phyloP scores from a whole-genome alignment of 2,888 invertebrate genomes.

The Gasteruption jaculator region DNA sequence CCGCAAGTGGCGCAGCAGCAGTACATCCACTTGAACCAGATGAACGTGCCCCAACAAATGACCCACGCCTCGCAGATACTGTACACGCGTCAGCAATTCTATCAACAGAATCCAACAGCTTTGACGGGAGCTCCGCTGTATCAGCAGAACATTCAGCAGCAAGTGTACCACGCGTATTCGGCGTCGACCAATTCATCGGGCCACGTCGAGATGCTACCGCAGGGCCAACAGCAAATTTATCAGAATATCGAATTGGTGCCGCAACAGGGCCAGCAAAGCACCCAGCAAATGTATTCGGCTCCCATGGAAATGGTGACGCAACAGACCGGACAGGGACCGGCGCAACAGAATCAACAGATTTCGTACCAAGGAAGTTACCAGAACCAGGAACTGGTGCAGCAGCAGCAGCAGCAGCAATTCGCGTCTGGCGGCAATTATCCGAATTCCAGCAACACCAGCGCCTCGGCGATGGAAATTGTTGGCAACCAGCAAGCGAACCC shows the following conservation, averaged over 20 bases:
- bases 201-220: slow-evolving; percentile 38
- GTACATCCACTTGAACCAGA: slow-evolving; percentile 55
- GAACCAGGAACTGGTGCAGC: no score
- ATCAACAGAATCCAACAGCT: slow-evolving; percentile 31
- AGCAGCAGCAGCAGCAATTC: no score
- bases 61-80: slow-evolving; percentile 47
- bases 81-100: slow-evolving; percentile 36
- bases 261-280: no score
- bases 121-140: slow-evolving; percentile 32
- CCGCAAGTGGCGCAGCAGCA: slow-evolving; percentile 49
- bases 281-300: slow-evolving; percentile 30
- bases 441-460: slow-evolving; percentile 5
- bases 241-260: no score
- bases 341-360: slow-evolving; percentile 25
- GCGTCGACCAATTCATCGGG: slow-evolving; percentile 31
- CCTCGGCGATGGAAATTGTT: no score
- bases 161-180: slow-evolving; percentile 37
- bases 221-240: slow-evolving; percentile 29
- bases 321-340: slow-evolving; percentile 21
- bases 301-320: no score
- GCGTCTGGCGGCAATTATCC: slow-evolving; percentile 3
- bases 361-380: no score
- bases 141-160: slow-evolving; percentile 39
- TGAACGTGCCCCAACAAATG: slow-evolving; percentile 55
- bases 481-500: no score